Conservation (phyloP, 1,140 invertebrate species). For the Drosophila willistoni region DNA sequence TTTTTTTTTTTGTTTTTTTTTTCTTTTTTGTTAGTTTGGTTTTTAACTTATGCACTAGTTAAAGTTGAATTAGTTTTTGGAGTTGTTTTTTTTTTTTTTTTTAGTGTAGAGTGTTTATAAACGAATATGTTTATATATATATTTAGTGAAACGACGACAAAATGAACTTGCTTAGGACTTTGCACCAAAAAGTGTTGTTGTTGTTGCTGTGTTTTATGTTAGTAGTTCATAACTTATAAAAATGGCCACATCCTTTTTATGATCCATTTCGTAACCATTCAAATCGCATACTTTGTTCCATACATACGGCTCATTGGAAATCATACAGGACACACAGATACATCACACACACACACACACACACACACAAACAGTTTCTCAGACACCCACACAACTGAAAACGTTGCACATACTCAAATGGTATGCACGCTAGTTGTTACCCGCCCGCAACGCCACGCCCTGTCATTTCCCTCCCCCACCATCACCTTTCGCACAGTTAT, state of each 20-base stretch:
- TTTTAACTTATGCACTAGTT: slow-evolving; percentile 62
- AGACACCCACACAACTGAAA: slow-evolving; percentile 64
- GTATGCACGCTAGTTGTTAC: slow-evolving; percentile 78
- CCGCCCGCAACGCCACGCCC: neutral
- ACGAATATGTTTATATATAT: slow-evolving; percentile 20
- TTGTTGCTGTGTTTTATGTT: neutral
- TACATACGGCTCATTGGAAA: slow-evolving; percentile 1
- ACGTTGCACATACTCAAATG: slow-evolving; percentile 72
- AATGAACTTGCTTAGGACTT: slow-evolving; percentile 47
- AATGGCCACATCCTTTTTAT: slow-evolving; percentile 56
- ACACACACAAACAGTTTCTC: too few species aligned
- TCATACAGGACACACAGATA: slow-evolving; percentile 23
- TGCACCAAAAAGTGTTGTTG: slow-evolving; percentile 30
- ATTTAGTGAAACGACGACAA: slow-evolving; percentile 56
- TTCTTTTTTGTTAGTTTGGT: slow-evolving; percentile 18
- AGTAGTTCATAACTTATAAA: slow-evolving; percentile 59
- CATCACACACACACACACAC: slow-evolving; percentile 7
- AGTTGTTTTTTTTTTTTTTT: slow-evolving; percentile 18
- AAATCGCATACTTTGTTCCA: slow-evolving; percentile 12
- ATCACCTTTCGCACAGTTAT: slow-evolving; percentile 3
- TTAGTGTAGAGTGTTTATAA: slow-evolving; percentile 22
- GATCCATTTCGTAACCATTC: neutral
- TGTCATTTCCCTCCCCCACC: neutral
- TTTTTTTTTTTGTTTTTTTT: slow-evolving; percentile 20
- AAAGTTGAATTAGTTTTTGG: slow-evolving; percentile 39